phyloP scores from a whole-genome alignment of 2,797 vertebrate genomes.

The Acanthurus lineatus region DNA sequence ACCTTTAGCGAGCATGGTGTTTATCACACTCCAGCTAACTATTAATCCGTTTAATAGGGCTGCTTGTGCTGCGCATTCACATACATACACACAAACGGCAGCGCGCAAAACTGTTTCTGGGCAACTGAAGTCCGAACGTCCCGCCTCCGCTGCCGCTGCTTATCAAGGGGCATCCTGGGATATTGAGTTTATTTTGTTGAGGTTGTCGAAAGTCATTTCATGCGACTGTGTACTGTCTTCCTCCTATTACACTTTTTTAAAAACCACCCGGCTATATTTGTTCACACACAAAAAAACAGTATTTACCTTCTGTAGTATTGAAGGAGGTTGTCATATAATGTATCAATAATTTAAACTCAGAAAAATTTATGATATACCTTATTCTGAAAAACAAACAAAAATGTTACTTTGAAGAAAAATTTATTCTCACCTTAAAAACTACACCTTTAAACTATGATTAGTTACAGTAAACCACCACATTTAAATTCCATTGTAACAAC shows the following conservation, averaged over 20 bases:
- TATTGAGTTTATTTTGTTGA: constrained; percentile 50
- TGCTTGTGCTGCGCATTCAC: not conserved
- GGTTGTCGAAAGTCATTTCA: not conserved
- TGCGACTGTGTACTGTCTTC: not conserved
- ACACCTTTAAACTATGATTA: no score
- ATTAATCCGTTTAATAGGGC: constrained; percentile 50
- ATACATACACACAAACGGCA: not conserved
- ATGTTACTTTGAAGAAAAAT: no score
- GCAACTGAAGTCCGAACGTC: constrained; percentile 63
- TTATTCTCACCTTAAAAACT: no score
- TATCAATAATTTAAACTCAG: no score
- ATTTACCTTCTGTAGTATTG: no score
- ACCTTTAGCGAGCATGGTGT: constrained; percentile 46
- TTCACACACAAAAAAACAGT: no score
- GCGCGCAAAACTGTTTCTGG: constrained; percentile 66
- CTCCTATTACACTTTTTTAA: not conserved
- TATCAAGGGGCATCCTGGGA: constrained; percentile 67
- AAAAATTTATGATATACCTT: no score
- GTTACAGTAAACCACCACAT: no score
- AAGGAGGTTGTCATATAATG: no score
- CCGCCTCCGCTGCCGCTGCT: constrained; percentile 72
- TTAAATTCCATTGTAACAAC: no score
- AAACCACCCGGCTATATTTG: no score
- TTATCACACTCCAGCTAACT: not conserved
- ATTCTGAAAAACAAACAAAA: no score